Evolutionary conservation across 2,113 vertebrate genomes (phyloP).

Genomic region (Oncorhynchus masou): DNA sequence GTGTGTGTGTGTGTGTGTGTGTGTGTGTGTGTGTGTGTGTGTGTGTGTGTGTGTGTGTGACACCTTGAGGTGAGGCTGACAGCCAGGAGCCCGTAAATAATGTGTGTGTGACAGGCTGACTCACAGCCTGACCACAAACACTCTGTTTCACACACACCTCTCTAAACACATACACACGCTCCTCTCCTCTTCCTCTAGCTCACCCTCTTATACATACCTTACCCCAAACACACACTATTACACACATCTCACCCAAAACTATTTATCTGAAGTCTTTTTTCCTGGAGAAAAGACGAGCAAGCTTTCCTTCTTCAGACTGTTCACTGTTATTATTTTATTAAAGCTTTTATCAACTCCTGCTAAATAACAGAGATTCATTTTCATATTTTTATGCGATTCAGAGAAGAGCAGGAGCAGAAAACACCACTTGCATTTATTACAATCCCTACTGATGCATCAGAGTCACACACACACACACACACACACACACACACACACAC

Average conservation of each 20-base stretch:
- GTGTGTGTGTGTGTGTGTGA: slow-evolving; percentile 2
- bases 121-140: slow-evolving; percentile 44
- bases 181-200: slow-evolving; percentile 5
- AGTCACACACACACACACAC: too few species aligned
- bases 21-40: not conserved
- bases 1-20: too few species aligned
- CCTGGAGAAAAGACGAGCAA: too few species aligned
- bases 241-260: not conserved
- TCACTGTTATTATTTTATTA: not conserved
- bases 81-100: slow-evolving; percentile 71
- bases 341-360: not conserved
- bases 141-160: not conserved
- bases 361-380: too few species aligned
- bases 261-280: not conserved
- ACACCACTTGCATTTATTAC: not conserved
- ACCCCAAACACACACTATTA: not conserved
- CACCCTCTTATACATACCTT: slow-evolving; percentile 18
- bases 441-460: not conserved
- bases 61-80: slow-evolving; percentile 66
- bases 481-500: too few species aligned
- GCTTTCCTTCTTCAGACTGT: too few species aligned
- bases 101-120: slow-evolving; percentile 49
- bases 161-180: slow-evolving; percentile 21
- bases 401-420: not conserved
- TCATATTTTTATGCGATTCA: not conserved